Evolutionary conservation across 2,113 vertebrate genomes (phyloP), one percentile per base, ranked within the genome.

Genomic region (Hymenochirus boettgeri): DNA sequence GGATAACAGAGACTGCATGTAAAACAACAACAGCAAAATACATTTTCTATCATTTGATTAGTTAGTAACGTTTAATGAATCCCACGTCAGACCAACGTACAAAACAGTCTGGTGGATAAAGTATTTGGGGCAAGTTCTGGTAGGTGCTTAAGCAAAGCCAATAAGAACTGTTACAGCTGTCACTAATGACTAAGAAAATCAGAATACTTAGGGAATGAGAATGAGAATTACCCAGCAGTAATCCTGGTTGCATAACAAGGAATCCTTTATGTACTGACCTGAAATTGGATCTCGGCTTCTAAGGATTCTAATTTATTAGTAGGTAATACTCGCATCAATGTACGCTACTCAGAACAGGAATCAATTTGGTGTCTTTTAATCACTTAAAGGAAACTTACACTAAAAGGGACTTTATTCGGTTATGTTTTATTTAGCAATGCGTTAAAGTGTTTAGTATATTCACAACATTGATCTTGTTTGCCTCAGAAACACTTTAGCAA

Each of bases 101-200:
- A 22, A 22, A 33, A 53, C 3, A 11, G 13, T 18, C 23, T 69
- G 31, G 52, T 22, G 35, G 56, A 52, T 53, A 59, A 69, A 69
- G 65, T 69, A 69, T 60, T 69, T 69, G 65, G 65, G 57, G 64
- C 55, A 58, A 59, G 17, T 24, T 47, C 65, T 53, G 57, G 27
- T 60, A 22, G 46, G 18, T 25, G 65, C 65, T 69, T 69, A 69
- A 53, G 24, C 57, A 69, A 69, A 69, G 47, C 65, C 65, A 69
- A 69, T 69, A 69, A 69, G 57, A 59, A 69, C 65, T 69, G 57
- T 69, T 69, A 69, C 65, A 69, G 65, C 65, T 69, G 65, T 69
- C 57, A 19, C 56, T 69, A 69, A 60, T 60, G 60, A 69, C 47
- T 31, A 23, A 52, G 57, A 60, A 60, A 60, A 60, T 48, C 65